Conservation (phyloP, 2,113 vertebrate species). For the Peromyscus polionotus region DNA sequence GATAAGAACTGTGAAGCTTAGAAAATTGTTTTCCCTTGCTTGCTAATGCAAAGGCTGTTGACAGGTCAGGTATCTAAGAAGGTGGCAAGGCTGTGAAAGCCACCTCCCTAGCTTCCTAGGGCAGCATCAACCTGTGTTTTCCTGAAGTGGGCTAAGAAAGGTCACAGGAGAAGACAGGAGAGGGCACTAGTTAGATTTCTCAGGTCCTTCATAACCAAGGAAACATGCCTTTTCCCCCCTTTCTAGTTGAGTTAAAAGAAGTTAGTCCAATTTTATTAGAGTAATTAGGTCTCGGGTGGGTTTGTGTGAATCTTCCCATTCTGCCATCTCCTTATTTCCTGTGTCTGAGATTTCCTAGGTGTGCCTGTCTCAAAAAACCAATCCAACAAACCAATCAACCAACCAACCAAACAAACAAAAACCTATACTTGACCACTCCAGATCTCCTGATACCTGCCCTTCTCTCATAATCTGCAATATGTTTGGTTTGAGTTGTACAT, state of each 20-base stretch:
- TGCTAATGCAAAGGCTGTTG: neutral
- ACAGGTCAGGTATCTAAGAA: neutral
- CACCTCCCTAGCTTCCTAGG: neutral
- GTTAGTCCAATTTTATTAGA: neutral
- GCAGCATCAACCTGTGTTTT: conserved; percentile 13
- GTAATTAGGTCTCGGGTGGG: neutral
- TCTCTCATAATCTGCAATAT: neutral
- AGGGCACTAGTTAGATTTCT: neutral
- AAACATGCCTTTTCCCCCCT: neutral
- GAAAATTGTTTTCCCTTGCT: neutral
- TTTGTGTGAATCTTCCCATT: neutral
- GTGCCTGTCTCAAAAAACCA: neutral
- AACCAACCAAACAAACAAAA: neutral
- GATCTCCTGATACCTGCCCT: neutral
- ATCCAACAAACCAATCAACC: neutral
- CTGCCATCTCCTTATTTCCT: neutral
- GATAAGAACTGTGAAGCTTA: neutral
- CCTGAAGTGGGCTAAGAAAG: neutral
- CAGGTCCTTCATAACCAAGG: conserved; percentile 12
- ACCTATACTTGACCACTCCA: neutral
- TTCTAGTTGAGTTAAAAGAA: conserved; percentile 33
- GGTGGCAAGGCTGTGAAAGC: neutral
- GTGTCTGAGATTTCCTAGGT: neutral
- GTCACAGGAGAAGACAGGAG: neutral
- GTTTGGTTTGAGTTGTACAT: neutral